Percentiles rank a stretch among this genome's conserved stretches.
These are phyloP conservation scores for Timandra comae DNA, from an alignment of 2,888 invertebrate species.

Conservation along the genomic window DNA sequence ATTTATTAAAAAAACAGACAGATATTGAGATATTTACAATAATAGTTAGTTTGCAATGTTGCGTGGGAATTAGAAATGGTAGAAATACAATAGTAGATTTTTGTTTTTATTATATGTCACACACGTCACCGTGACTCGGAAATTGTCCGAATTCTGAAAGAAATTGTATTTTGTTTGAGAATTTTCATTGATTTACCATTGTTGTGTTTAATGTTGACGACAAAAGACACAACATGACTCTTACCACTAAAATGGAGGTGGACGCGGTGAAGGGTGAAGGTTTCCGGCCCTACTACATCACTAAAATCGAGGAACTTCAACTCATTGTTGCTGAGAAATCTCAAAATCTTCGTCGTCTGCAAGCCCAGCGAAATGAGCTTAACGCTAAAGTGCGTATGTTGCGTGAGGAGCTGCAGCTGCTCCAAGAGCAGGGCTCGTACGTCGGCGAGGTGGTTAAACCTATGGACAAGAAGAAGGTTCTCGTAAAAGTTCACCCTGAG, in stretches of 20 bases:
- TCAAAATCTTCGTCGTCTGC: constrained; percentile 96
- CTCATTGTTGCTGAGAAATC: constrained; percentile 97
- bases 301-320: constrained; percentile 98
- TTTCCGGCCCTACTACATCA: constrained; percentile 96
- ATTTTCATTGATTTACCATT: too few relatives aligned
- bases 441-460: constrained; percentile 99
- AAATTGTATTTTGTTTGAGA: too few relatives aligned
- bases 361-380: constrained; percentile 98
- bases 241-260: constrained; percentile 81
- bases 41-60: too few relatives aligned
- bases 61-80: too few relatives aligned
- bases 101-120: constrained; percentile 11
- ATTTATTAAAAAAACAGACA: too few relatives aligned
- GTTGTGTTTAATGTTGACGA: constrained; percentile 24
- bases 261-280: constrained; percentile 88
- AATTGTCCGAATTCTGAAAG: too few relatives aligned
- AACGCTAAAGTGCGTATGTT: constrained; percentile 99
- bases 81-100: constrained; percentile 16
- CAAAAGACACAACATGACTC: constrained; percentile 47
- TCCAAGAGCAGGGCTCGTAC: constrained; percentile 99
- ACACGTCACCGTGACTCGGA: constrained; percentile 41
- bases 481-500: constrained; percentile 99
- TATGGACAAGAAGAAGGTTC: constrained; percentile 99
- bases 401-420: constrained; percentile 95
- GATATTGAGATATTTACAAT: too few relatives aligned